These are phyloP conservation scores for Peromyscus polionotus DNA, from an alignment of 2,113 vertebrate species.

Conservation along the genomic window DNA sequence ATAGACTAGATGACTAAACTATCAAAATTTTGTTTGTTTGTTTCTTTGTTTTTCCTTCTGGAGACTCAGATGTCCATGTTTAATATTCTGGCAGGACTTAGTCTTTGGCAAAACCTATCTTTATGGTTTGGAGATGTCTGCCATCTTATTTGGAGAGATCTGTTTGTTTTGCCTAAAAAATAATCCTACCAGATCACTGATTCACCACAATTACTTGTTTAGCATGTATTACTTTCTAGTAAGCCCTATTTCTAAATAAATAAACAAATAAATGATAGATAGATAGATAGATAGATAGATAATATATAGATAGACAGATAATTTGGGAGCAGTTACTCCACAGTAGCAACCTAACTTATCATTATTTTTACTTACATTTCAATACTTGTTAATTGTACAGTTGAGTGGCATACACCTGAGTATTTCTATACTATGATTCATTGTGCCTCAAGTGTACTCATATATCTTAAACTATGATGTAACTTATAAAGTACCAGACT, in stretches of 20 bases:
- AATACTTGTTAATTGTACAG: not conserved
- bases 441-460: not conserved
- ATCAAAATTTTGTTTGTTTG: not conserved
- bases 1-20: not conserved
- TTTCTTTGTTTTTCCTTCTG: not conserved
- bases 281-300: not conserved
- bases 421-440: not conserved
- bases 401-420: not conserved
- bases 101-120: not conserved
- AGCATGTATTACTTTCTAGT: not conserved
- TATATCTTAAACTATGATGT: not conserved
- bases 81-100: not conserved
- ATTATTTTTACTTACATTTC: not conserved
- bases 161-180: not conserved
- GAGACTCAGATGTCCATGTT: not conserved
- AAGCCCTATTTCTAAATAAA: not conserved
- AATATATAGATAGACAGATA: not conserved
- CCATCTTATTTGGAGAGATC: not conserved
- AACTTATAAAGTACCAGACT: not conserved
- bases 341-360: not conserved
- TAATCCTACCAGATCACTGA: not conserved
- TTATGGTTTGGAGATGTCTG: not conserved
- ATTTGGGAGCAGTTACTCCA: not conserved
- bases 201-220: not conserved
- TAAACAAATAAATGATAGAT: too few species aligned